These are phyloP conservation scores for Rhabdornis inornatus DNA, from an alignment of 2,113 vertebrate genomes.

Conservation along the genomic window DNA sequence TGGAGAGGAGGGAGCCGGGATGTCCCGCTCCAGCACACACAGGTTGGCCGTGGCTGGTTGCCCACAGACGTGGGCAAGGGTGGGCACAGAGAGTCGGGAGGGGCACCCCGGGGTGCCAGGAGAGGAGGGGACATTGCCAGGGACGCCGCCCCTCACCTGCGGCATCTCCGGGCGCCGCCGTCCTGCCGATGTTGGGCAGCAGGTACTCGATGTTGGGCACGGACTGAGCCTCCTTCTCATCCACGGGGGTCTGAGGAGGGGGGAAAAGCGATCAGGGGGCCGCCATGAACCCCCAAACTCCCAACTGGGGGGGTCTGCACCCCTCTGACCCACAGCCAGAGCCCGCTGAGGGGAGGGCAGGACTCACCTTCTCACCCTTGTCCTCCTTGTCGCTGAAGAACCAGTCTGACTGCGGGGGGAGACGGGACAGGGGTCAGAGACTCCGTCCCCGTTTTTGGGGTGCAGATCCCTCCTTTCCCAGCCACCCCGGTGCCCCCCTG, in stretches of 20 bases:
- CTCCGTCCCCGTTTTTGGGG: accelerated
- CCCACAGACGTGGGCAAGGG: accelerated
- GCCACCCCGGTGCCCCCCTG: accelerated
- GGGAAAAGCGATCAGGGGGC: neutral
- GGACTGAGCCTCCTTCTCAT: slow-evolving; percentile 88
- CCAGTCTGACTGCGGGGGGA: slow-evolving; percentile 77
- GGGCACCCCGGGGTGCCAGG: neutral
- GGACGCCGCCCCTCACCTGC: slow-evolving; percentile 78
- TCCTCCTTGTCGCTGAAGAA: slow-evolving; percentile 93
- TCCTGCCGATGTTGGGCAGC: slow-evolving; percentile 95
- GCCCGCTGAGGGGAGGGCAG: accelerated
- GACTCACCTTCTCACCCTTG: slow-evolving; percentile 89
- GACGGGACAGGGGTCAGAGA: neutral
- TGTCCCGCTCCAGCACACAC: accelerated
- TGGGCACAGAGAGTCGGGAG: neutral
- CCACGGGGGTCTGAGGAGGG: slow-evolving; percentile 86
- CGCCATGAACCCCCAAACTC: accelerated
- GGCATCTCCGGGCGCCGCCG: slow-evolving; percentile 82
- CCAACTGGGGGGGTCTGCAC: accelerated
- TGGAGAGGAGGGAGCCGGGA: accelerated
- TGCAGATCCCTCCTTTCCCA: accelerated
- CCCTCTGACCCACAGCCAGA: accelerated
- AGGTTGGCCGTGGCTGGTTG: neutral
- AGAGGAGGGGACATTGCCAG: accelerated
- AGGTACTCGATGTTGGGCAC: slow-evolving; percentile 98